Evolutionary conservation across 2,113 vertebrate genomes (phyloP).

Genomic region (Aix galericulata): DNA sequence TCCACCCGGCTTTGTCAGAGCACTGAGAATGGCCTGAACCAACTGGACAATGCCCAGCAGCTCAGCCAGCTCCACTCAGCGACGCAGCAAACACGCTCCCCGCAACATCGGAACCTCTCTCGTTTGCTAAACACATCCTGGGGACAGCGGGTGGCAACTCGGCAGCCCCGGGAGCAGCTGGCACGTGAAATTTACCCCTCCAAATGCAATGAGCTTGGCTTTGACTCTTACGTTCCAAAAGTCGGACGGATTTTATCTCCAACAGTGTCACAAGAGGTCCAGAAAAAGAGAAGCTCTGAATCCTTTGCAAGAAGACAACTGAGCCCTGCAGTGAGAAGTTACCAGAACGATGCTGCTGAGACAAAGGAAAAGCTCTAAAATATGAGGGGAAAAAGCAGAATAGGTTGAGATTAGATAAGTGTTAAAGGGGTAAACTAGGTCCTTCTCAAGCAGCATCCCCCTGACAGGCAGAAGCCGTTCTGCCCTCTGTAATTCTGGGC

Average conservation of each 20-base stretch:
- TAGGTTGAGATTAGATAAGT: background rate
- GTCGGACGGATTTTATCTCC: background rate
- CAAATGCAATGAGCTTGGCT: background rate
- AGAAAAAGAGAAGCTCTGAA: background rate
- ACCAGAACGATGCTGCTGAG: background rate
- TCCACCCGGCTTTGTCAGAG: background rate
- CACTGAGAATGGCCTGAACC: background rate
- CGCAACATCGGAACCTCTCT: background rate
- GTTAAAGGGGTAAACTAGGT: background rate
- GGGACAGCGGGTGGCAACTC: background rate
- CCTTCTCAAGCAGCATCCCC: background rate
- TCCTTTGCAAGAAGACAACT: background rate
- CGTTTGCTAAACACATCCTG: background rate
- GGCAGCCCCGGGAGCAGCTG: background rate
- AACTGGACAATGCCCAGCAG: background rate
- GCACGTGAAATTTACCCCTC: background rate
- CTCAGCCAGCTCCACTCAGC: background rate
- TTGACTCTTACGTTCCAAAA: fast-evolving
- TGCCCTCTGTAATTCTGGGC: background rate
- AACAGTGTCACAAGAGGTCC: background rate
- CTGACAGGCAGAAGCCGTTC: background rate
- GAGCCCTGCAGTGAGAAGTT: background rate
- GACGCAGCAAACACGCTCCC: background rate
- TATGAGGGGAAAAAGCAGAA: background rate
- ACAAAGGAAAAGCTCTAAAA: background rate